These are phyloP conservation scores for Erythrocercus mccallii DNA, from an alignment of 2,113 vertebrate genomes.

Conservation along the genomic window DNA sequence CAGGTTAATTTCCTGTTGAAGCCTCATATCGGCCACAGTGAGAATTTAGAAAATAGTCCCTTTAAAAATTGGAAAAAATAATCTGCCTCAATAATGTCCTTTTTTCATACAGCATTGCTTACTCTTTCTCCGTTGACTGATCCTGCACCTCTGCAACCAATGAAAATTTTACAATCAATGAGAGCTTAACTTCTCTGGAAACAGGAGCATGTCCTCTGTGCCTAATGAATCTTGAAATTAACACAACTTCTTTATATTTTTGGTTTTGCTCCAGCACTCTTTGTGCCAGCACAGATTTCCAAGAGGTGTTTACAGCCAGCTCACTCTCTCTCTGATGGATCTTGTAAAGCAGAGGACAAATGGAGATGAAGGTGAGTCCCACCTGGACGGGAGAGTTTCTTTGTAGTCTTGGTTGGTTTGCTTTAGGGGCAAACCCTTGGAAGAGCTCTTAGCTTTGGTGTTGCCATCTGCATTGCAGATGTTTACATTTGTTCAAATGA, in stretches of 20 bases:
- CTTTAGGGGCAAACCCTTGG: background rate
- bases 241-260: conserved; percentile 26
- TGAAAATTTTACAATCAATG: background rate
- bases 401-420: background rate
- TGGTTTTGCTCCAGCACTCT: background rate
- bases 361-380: background rate
- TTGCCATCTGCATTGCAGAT: background rate
- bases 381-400: background rate
- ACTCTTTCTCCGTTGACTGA: background rate
- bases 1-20: background rate
- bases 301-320: background rate
- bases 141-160: background rate
- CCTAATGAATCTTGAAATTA: conserved; percentile 56
- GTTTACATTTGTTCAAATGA: background rate
- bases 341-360: background rate
- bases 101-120: background rate
- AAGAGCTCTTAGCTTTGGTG: background rate
- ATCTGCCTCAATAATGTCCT: background rate
- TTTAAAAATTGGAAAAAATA: background rate
- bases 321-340: background rate
- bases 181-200: background rate
- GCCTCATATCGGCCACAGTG: background rate
- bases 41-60: background rate
- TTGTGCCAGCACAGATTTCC: background rate
- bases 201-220: background rate